These are phyloP conservation scores for Falcaria lacertinaria DNA, from an alignment of 2,888 invertebrate species.

Conservation along the genomic window DNA sequence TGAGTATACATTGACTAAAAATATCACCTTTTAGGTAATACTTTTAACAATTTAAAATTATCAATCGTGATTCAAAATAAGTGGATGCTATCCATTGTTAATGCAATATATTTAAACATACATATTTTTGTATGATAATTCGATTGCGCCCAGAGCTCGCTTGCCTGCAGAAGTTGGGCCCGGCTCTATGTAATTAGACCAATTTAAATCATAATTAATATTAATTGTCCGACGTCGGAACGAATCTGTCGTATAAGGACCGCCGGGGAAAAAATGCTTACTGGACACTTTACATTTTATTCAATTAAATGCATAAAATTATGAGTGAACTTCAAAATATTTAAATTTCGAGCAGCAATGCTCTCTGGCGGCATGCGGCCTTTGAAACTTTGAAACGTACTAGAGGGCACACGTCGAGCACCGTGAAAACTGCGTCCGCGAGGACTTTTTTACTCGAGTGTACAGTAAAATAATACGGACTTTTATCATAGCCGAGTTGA, in stretches of 20 bases:
- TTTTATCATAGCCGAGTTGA: conserved; percentile 54
- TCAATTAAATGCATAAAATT: conserved; percentile 30
- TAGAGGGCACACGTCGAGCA: conserved; percentile 29
- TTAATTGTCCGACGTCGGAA: conserved; percentile 77
- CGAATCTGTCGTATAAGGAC: conserved; percentile 75
- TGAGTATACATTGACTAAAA: too few relatives aligned
- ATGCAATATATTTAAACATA: conserved; percentile 14
- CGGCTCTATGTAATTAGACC: conserved; percentile 77
- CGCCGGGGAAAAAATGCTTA: conserved; percentile 49
- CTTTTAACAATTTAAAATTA: too few relatives aligned
- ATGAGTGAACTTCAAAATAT: conserved; percentile 3
- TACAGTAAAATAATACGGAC: conserved; percentile 66
- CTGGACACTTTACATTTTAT: conserved; percentile 40
- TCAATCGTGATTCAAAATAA: too few relatives aligned
- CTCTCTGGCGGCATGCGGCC: conserved; percentile 21
- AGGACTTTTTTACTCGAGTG: conserved; percentile 47
- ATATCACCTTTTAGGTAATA: too few relatives aligned
- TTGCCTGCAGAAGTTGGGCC: conserved; percentile 59
- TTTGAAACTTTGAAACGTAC: conserved; percentile 37
- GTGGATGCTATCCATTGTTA: too few relatives aligned
- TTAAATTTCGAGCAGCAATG: conserved; percentile 20
- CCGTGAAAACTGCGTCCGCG: conserved; percentile 21
- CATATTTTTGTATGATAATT: conserved; percentile 37
- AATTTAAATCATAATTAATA: conserved; percentile 80
- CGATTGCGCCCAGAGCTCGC: conserved; percentile 47